These are phyloP conservation scores for Argentina silus DNA, from an alignment of 2,797 vertebrate species.

Conservation along the genomic window DNA sequence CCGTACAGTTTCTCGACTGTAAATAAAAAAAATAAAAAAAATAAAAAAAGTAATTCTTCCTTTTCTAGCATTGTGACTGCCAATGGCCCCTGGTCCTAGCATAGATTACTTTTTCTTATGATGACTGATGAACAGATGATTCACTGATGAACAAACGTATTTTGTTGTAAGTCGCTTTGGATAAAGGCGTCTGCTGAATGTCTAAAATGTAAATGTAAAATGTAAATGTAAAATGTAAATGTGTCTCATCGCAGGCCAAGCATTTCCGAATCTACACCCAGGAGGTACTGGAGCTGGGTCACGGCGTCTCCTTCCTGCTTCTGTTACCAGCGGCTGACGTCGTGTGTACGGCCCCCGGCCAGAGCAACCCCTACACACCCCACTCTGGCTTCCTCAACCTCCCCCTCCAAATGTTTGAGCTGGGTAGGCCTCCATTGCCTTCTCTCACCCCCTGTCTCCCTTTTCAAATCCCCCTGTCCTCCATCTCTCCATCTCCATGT, in stretches of 20 bases:
- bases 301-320: conserved; percentile 97
- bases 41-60: too few relatives aligned
- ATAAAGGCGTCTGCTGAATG: too few relatives aligned
- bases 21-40: too few relatives aligned
- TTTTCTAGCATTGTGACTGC: too few relatives aligned
- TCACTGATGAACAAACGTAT: too few relatives aligned
- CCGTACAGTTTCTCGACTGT: too few relatives aligned
- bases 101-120: too few relatives aligned
- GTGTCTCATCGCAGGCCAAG: conserved; percentile 87
- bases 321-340: conserved; percentile 94
- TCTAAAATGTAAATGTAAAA: too few relatives aligned
- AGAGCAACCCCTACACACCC: conserved; percentile 94
- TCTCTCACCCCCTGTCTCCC: conserved; percentile 69
- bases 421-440: conserved; percentile 87
- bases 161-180: too few relatives aligned
- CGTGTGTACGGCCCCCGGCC: conserved; percentile 97
- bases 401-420: conserved; percentile 99
- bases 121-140: too few relatives aligned
- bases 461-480: not conserved
- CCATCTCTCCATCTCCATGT: not conserved
- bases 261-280: conserved; percentile 97
- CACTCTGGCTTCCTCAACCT: conserved; percentile 97
- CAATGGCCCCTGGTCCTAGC: too few relatives aligned
- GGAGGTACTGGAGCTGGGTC: conserved; percentile 97
- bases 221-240: too few relatives aligned